A percentile compares a stretch with the other conserved stretches of the same genome.
Evolutionary conservation across 2,888 invertebrate species (phyloP).

Genomic region (Drosophila merina): DNA sequence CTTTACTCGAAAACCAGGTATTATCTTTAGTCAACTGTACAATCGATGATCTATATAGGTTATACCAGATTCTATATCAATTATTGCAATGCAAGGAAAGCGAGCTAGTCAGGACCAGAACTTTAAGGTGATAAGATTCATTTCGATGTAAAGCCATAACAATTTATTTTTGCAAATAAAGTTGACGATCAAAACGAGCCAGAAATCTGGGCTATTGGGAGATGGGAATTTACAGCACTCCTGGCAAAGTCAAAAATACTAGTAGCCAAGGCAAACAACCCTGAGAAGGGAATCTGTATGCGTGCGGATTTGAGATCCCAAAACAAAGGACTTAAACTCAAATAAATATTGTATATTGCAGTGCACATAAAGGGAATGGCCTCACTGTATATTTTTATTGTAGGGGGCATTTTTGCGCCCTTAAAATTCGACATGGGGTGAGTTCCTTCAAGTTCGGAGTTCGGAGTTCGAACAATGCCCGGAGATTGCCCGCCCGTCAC

Average conservation of each 20-base stretch:
- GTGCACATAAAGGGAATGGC: constrained; percentile 70
- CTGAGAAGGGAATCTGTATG: constrained; percentile 42
- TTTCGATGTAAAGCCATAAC: constrained; percentile 41
- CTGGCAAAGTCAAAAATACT: constrained; percentile 36
- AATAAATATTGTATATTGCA: constrained; percentile 81
- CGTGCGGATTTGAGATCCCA: constrained; percentile 76
- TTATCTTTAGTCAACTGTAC: constrained; percentile 28
- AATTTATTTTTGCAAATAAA: constrained; percentile 74
- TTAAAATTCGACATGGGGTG: constrained; percentile 82
- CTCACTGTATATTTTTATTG: constrained; percentile 58
- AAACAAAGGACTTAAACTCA: constrained; percentile 80
- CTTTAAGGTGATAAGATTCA: constrained; percentile 62
- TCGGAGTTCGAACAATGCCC: constrained; percentile 78
- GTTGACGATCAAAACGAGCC: constrained; percentile 61
- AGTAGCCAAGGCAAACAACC: constrained; percentile 75
- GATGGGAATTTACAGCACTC: not conserved
- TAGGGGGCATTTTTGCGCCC: constrained; percentile 78
- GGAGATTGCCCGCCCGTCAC: constrained; percentile 84
- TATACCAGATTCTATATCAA: constrained; percentile 40
- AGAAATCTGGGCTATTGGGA: constrained; percentile 19
- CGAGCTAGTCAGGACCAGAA: constrained; percentile 71
- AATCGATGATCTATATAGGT: constrained; percentile 36
- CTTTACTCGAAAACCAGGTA: constrained; percentile 13
- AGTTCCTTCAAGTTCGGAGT: constrained; percentile 56
- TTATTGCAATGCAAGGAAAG: constrained; percentile 70